A percentile compares a stretch with the other conserved stretches of the same genome.
These are phyloP conservation scores for Tinea pellionella DNA, from an alignment of 2,888 invertebrate genomes.

Conservation along the genomic window DNA sequence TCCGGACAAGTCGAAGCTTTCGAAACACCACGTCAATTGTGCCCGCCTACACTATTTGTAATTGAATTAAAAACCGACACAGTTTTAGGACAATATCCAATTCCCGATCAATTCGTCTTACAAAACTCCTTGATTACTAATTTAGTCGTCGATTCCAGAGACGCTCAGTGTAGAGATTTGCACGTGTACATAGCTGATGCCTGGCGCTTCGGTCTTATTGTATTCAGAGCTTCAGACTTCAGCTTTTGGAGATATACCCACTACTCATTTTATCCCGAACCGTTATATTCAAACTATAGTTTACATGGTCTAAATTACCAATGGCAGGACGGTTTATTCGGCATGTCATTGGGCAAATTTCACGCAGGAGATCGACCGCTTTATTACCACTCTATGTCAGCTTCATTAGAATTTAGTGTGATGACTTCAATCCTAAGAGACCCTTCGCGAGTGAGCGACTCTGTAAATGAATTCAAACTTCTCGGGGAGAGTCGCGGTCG, in stretches of 20 bases:
- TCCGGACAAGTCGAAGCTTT: slow-evolving; percentile 81
- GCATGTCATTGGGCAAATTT: slow-evolving; percentile 75
- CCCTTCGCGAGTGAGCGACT: slow-evolving; percentile 52
- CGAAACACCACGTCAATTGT: slow-evolving; percentile 72
- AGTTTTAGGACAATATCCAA: slow-evolving; percentile 70
- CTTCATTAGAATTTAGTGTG: slow-evolving; percentile 81
- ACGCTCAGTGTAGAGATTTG: slow-evolving; percentile 71
- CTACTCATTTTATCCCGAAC: slow-evolving; percentile 79
- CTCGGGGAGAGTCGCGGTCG: slow-evolving; percentile 67
- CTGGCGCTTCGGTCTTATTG: slow-evolving; percentile 73
- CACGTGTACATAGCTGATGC: slow-evolving; percentile 78
- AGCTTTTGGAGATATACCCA: slow-evolving; percentile 76
- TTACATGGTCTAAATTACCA: slow-evolving; percentile 81
- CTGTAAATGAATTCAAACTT: slow-evolving; percentile 49
- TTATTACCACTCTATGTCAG: slow-evolving; percentile 87
- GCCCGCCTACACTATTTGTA: slow-evolving; percentile 80
- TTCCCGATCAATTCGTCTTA: slow-evolving; percentile 75
- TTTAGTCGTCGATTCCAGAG: slow-evolving; percentile 73
- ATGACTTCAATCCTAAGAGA: slow-evolving; percentile 77
- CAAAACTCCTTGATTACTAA: slow-evolving; percentile 78
- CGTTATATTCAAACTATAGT: slow-evolving; percentile 78
- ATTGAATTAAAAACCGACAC: slow-evolving; percentile 77
- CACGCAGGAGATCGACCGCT: slow-evolving; percentile 71
- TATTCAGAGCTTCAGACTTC: slow-evolving; percentile 70
- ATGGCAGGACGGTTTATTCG: slow-evolving; percentile 86